These are phyloP conservation scores for Buathra laborator DNA, from an alignment of 2,888 invertebrate species.

Conservation along the genomic window DNA sequence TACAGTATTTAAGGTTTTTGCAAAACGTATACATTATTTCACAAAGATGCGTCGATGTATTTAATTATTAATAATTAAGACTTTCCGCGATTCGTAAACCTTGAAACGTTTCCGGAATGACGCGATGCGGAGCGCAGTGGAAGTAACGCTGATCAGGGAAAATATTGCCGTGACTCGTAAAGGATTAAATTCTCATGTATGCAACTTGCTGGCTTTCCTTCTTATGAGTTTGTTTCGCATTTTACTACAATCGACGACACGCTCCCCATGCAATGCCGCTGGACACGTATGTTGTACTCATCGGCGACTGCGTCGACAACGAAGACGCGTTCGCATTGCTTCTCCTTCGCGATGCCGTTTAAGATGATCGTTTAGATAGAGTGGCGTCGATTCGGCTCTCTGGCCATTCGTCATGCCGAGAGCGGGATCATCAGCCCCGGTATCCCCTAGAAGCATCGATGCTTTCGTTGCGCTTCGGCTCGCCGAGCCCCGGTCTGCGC, in stretches of 20 bases:
- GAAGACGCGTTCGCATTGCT: slow-evolving; percentile 37
- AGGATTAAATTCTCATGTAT: too few species aligned
- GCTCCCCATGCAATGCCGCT: slow-evolving; percentile 18
- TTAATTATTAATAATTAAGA: too few species aligned
- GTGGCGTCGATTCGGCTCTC: slow-evolving; percentile 67
- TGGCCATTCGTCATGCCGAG: slow-evolving; percentile 78
- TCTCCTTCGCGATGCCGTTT: slow-evolving; percentile 72
- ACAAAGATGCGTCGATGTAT: too few species aligned
- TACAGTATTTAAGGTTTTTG: too few species aligned
- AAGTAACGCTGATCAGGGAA: too few species aligned
- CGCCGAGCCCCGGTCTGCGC: background rate
- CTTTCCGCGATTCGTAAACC: too few species aligned
- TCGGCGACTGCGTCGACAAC: slow-evolving; percentile 16
- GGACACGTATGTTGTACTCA: background rate
- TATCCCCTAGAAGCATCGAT: slow-evolving; percentile 52
- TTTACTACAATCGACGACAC: background rate
- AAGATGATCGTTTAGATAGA: slow-evolving; percentile 82
- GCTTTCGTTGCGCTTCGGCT: slow-evolving; percentile 59
- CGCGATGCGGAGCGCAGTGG: too few species aligned
- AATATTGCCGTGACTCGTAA: too few species aligned
- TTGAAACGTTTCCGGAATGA: too few species aligned
- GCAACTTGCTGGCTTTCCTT: too few species aligned
- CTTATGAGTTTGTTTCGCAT: too few species aligned
- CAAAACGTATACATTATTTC: too few species aligned
- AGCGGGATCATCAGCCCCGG: slow-evolving; percentile 52